These are phyloP conservation scores for Dryobates pubescens DNA, from an alignment of 2,797 vertebrate species.

Conservation along the genomic window DNA sequence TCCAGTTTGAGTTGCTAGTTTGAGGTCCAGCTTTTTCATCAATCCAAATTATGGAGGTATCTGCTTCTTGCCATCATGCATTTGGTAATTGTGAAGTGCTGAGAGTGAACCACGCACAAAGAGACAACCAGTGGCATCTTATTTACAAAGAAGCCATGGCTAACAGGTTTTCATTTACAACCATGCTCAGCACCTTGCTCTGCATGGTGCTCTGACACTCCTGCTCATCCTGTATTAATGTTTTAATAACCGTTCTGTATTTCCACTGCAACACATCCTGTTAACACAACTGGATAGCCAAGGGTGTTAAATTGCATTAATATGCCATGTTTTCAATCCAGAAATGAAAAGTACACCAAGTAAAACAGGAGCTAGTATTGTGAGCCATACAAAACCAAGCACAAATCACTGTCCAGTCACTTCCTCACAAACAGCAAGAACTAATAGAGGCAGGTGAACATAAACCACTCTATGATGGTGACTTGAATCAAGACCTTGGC, in stretches of 20 bases:
- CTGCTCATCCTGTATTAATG: background rate
- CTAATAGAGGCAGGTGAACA: background rate
- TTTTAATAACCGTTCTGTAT: background rate
- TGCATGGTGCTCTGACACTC: background rate
- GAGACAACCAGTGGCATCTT: background rate
- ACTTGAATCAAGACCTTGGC: background rate
- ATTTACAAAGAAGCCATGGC: background rate
- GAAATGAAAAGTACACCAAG: background rate
- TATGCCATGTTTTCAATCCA: background rate
- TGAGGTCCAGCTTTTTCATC: background rate
- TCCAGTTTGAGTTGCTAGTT: background rate
- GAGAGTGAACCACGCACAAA: background rate
- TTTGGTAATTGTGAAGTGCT: background rate
- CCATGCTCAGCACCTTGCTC: background rate
- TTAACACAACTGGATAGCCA: background rate
- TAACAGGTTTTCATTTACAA: background rate
- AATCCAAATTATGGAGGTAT: background rate
- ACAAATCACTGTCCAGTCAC: background rate
- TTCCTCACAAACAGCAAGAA: background rate
- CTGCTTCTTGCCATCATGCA: background rate
- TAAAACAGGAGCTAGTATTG: background rate
- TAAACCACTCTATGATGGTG: accelerated
- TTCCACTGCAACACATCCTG: accelerated
- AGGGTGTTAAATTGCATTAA: background rate
- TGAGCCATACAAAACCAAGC: background rate